Evolutionary conservation across 2,113 vertebrate species (phyloP).

Genomic region (Tetraodon nigroviridis): DNA sequence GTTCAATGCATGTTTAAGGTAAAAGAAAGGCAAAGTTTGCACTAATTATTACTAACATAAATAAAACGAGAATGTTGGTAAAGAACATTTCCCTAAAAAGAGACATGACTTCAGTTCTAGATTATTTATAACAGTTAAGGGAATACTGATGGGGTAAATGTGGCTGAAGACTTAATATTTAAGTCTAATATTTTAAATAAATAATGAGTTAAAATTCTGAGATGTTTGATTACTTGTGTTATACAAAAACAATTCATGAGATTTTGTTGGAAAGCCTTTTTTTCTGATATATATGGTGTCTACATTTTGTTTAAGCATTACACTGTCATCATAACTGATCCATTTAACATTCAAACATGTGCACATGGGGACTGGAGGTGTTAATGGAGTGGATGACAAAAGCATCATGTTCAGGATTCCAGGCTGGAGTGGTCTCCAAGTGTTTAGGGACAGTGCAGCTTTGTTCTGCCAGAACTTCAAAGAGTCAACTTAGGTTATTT

Average conservation of each 20-base stretch:
- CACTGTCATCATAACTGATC: conserved; percentile 20
- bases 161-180: too few species aligned
- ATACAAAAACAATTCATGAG: too few species aligned
- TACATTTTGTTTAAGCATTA: not conserved
- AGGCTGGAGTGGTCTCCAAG: conserved; percentile 64
- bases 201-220: too few species aligned
- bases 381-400: conserved; percentile 71
- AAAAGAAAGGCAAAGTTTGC: conserved; percentile 42
- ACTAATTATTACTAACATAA: conserved; percentile 72
- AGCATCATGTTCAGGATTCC: conserved; percentile 69
- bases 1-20: conserved; percentile 58
- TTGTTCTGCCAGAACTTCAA: conserved; percentile 74
- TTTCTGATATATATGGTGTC: not conserved
- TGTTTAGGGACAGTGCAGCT: conserved; percentile 65
- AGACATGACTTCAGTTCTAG: too few species aligned
- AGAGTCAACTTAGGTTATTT: conserved; percentile 62
- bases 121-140: too few species aligned
- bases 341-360: conserved; percentile 41
- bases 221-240: too few species aligned
- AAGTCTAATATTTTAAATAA: not conserved
- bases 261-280: conserved; percentile 2
- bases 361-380: conserved; percentile 51
- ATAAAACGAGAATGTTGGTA: conserved; percentile 14
- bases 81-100: too few species aligned
- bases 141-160: too few species aligned